Evolutionary conservation across 2,113 vertebrate species (phyloP).

Genomic region (Cynocephalus volans): DNA sequence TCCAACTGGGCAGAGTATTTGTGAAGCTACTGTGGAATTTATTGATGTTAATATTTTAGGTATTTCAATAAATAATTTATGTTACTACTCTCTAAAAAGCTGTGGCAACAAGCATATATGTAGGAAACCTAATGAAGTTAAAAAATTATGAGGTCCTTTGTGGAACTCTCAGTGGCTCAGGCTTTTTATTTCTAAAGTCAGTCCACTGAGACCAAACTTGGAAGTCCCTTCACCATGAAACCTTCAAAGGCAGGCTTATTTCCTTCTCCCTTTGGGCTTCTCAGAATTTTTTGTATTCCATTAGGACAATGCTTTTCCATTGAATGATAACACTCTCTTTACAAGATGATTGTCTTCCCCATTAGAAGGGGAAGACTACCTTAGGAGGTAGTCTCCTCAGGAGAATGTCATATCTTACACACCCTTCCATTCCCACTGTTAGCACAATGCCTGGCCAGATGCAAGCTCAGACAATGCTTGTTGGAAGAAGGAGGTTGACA

Average conservation of each 20-base stretch:
- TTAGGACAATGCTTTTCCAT: background rate
- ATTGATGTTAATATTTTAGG: constrained; percentile 73
- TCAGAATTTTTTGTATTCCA: background rate
- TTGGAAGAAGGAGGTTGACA: background rate
- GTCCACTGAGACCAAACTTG: background rate
- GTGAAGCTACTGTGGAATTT: constrained; percentile 37
- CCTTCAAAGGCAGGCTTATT: background rate
- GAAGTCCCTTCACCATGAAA: background rate
- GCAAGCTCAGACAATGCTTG: background rate
- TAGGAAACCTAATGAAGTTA: constrained; percentile 64
- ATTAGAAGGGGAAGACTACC: background rate
- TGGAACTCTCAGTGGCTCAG: background rate
- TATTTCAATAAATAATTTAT: constrained; percentile 67
- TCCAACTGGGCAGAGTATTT: constrained; percentile 20
- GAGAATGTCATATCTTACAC: background rate
- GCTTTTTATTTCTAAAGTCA: constrained; percentile 55
- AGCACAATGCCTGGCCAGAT: background rate
- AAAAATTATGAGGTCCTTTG: constrained; percentile 43
- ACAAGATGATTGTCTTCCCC: background rate
- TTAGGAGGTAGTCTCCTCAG: background rate
- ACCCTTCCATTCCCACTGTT: background rate
- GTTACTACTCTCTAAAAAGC: constrained; percentile 38
- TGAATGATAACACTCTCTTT: background rate
- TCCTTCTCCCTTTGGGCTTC: background rate
- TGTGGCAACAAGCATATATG: constrained; percentile 56